Evolutionary conservation across 2,113 vertebrate species (phyloP), one percentile per base, ranked within the genome.

Genomic region (Ciconia boyciana): DNA sequence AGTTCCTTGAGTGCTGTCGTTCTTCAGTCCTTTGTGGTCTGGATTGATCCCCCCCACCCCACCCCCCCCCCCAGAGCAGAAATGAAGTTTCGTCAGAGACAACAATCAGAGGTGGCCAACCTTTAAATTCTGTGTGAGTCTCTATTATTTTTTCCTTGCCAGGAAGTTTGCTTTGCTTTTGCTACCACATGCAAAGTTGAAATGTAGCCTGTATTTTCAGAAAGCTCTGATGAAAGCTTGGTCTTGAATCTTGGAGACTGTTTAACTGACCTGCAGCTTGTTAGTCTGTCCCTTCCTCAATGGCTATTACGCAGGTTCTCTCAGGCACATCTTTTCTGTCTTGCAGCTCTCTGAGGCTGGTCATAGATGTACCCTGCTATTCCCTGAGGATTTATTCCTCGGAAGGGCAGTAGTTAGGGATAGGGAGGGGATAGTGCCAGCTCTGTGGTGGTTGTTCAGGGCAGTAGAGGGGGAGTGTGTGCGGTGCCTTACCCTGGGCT

Each of bases 231-330:
- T 0, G 3, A 44, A 39, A 36, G 20, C 11, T 41, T 16, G 10
- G 10, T 34, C 32, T 44, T 18, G 3, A 22, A 26, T 52, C 29
- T 39, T 9, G 4, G 51, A 22, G 36, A 6, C 36, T 11, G 54
- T 36, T 32, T 36, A 68, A 16, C 19, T 57, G 81, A 26, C 41
- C 25, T 32, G 41, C 31, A 32, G 43, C 19, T 82, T 6, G 0
- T 51, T 24, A 26, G 8, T 16, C 31, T 11, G 26, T 13, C 29
- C 41, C 10, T 46, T 70, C 62, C 43, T 48, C 7, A 0, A 3
- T 3, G 24, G 16, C n/a, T 34, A 0, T 32, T 57, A 2, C 0
- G 0, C 4, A 2, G 13, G 15, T 64, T 28, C 4, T 44, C 14
- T 10, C 0, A 4, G 48, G 26, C n/a, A 57, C 26, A 3, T 28